phyloP scores from a whole-genome alignment of 2,797 vertebrate genomes.

The Oreochromis mossambicus region DNA sequence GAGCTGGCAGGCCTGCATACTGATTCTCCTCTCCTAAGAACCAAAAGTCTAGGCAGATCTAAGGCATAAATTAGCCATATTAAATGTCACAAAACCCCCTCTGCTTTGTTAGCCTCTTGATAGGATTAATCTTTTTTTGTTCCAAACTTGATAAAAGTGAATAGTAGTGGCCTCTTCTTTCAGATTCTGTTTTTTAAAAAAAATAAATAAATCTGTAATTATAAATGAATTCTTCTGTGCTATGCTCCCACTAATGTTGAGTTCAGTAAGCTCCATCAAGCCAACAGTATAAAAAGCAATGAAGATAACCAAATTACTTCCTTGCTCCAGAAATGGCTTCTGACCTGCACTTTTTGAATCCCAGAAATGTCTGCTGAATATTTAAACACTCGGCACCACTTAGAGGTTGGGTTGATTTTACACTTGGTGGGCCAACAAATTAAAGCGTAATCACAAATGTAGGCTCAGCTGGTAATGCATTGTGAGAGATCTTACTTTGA shows the following conservation, averaged over 20 bases:
- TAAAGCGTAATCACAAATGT: slow-evolving; percentile 42
- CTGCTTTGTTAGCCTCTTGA: neutral
- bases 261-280: slow-evolving; percentile 9
- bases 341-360: slow-evolving; percentile 41
- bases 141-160: slow-evolving; percentile 27
- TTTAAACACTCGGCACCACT: slow-evolving; percentile 59
- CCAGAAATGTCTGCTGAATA: slow-evolving; percentile 44
- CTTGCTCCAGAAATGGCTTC: slow-evolving; percentile 12
- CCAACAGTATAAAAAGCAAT: slow-evolving; percentile 26
- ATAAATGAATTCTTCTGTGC: slow-evolving; percentile 55
- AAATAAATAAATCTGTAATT: slow-evolving; percentile 30
- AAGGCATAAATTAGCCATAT: neutral
- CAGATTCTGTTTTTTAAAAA: neutral
- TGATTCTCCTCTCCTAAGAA: neutral
- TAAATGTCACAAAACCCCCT: neutral
- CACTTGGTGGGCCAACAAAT: slow-evolving; percentile 62
- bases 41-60: neutral
- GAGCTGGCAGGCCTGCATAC: slow-evolving; percentile 1
- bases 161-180: slow-evolving; percentile 19
- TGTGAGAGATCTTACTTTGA: slow-evolving; percentile 1
- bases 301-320: slow-evolving; percentile 1
- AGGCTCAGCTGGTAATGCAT: slow-evolving; percentile 29
- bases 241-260: slow-evolving; percentile 6
- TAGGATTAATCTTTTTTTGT: neutral
- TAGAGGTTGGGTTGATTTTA: slow-evolving; percentile 55